These are phyloP conservation scores for Magallana gigas DNA, from an alignment of 1,140 invertebrate genomes.

Conservation along the genomic window DNA sequence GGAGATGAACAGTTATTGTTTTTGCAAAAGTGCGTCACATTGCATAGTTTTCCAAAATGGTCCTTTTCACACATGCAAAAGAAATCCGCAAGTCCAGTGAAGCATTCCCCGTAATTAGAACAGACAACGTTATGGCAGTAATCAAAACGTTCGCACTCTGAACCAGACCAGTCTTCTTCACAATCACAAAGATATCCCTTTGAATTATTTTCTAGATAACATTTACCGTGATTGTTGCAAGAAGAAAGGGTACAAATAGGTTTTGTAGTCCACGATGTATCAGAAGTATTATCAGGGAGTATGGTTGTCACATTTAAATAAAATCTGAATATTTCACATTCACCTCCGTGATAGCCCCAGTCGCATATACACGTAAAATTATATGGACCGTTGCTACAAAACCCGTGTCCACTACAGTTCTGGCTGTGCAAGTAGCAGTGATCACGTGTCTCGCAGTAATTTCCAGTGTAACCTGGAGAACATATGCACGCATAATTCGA, in stretches of 20 bases:
- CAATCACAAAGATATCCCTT: conserved; percentile 36
- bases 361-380: conserved; percentile 44
- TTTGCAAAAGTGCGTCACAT: conserved; percentile 41
- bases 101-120: conserved; percentile 24
- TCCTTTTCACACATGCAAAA: background rate
- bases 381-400: background rate
- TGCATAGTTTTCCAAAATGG: conserved; percentile 36
- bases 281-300: no score
- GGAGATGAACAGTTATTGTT: background rate
- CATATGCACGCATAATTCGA: background rate
- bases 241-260: background rate
- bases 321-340: background rate
- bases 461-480: background rate
- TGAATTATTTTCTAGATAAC: background rate
- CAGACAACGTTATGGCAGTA: background rate
- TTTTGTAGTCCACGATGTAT: no score
- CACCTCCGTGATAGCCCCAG: conserved; percentile 13
- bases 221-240: conserved; percentile 3
- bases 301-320: no score
- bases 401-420: conserved; percentile 84
- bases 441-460: background rate
- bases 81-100: background rate
- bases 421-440: conserved; percentile 80
- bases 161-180: conserved; percentile 12
- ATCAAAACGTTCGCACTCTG: conserved; percentile 1